Conservation (phyloP, 1,140 invertebrate genomes). For the Trypoxylus dichotomus region DNA sequence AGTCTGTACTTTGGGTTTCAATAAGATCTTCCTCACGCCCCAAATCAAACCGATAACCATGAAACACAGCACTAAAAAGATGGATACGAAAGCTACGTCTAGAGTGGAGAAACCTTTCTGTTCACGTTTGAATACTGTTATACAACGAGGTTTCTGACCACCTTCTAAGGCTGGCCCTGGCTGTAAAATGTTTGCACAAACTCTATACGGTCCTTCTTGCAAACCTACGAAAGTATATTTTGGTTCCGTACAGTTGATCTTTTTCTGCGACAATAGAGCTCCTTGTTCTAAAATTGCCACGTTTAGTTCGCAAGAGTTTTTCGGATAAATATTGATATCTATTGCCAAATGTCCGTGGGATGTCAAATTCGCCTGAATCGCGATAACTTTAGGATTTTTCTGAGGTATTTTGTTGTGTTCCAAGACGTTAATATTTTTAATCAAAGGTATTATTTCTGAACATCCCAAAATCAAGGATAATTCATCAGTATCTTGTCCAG, state of each 20-base stretch:
- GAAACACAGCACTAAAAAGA: conserved; percentile 58
- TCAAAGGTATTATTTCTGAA: conserved; percentile 55
- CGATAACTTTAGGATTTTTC: conserved; percentile 43
- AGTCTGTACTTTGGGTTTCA: conserved; percentile 53
- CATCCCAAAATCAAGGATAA: conserved; percentile 56
- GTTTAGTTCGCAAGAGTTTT: conserved; percentile 48
- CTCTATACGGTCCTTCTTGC: conserved; percentile 49
- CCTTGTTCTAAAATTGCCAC: conserved; percentile 50
- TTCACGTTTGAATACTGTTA: conserved; percentile 57
- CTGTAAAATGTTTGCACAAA: conserved; percentile 49
- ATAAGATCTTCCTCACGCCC: conserved; percentile 59
- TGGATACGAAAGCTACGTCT: conserved; percentile 58
- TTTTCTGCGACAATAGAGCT: conserved; percentile 47
- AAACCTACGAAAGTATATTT: conserved; percentile 48
- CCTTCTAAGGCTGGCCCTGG: conserved; percentile 39
- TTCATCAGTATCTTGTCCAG: conserved; percentile 52
- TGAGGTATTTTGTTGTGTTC: conserved; percentile 32
- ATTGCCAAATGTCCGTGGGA: conserved; percentile 45
- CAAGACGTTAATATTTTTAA: conserved; percentile 40
- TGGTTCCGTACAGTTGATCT: conserved; percentile 49
- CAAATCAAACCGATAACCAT: conserved; percentile 58
- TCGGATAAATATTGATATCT: conserved; percentile 44
- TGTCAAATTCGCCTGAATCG: conserved; percentile 48
- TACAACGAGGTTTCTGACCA: conserved; percentile 56
- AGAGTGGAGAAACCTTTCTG: conserved; percentile 55